Conservation (phyloP, 2,888 invertebrate genomes). For the Molanna angustata region DNA sequence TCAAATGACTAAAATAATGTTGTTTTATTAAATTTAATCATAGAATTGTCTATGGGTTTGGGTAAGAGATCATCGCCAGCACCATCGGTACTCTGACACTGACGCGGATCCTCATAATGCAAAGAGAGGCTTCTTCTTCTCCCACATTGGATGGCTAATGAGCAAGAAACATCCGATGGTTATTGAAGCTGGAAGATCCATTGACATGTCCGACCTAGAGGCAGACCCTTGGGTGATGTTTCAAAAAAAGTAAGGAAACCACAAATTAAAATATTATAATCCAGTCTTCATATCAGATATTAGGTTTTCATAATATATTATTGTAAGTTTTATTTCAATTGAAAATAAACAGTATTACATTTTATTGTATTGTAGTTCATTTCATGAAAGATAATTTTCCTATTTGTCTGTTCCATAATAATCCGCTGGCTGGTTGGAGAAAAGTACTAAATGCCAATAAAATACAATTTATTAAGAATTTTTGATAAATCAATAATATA, state of each 20-base stretch:
- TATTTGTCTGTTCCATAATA: no score
- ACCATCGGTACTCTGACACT: conserved; percentile 69
- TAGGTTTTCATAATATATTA: no score
- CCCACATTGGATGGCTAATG: conserved; percentile 86
- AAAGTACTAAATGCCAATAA: no score
- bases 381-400: no score
- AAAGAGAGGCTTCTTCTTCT: conserved; percentile 80
- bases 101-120: conserved; percentile 78
- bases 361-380: no score
- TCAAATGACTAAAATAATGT: not conserved
- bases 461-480: no score
- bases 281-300: no score
- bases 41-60: conserved; percentile 74
- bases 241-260: conserved; percentile 76
- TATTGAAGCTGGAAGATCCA: conserved; percentile 59
- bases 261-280: no score
- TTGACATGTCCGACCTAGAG: conserved; percentile 75
- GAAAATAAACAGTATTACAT: no score
- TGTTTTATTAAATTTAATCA: conserved; percentile 32
- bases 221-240: conserved; percentile 70
- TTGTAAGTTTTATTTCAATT: no score
- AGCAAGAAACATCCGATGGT: conserved; percentile 75
- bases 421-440: no score
- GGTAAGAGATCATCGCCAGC: conserved; percentile 78
- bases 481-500: no score